Evolutionary conservation across 2,888 invertebrate genomes (phyloP), one percentile per base, ranked within the genome.

Genomic region (Synergus laeviventris): DNA sequence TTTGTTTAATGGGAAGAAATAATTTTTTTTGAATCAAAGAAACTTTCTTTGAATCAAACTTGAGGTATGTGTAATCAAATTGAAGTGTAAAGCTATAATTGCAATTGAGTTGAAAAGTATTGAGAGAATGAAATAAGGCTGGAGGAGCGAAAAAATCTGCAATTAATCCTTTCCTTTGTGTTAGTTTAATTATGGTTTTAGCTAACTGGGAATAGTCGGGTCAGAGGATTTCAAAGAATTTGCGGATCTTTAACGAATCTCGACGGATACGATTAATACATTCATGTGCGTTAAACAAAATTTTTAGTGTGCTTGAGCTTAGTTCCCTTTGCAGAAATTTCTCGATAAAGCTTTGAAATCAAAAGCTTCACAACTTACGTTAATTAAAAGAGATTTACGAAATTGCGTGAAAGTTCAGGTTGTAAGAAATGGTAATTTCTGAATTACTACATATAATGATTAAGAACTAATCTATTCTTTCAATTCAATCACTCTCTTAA

Each of bases 191-290:
- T 66, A 45, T 42, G 16, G 16, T 45, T 16, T 66, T 64, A 64
- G 14, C 38, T 42, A 64, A 42, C 64, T 42, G 64, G 21, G 14
- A 42, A 39, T 64, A 64, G 21, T 64, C 42, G 12, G 42, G 21
- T 64, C 42, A 42, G 18, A 64, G 42, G 64, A 64, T 39, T 7
- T 64, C 42, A 64, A 64, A 64, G 42, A 42, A 64, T 64, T 64
- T 64, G 39, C 42, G 18, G 42, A 64, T 42, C 42, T 64, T 64
- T 66, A 45, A 16, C 42, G 21, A 24, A 66, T 45, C 45, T 66
- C 42, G n/a, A n/a, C n/a, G 24, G 24, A 66, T 24, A 24, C 66
- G 42, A 66, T 24, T 39, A 66, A 45, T 66, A 21, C 2, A 64
- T 64, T 18, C 42, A 21, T 42, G 42, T 64, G 64, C 14, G 64